Evolutionary conservation across 1,140 invertebrate species (phyloP), one percentile per base, ranked within the genome.

Genomic region (Brachionus plicatilis): DNA sequence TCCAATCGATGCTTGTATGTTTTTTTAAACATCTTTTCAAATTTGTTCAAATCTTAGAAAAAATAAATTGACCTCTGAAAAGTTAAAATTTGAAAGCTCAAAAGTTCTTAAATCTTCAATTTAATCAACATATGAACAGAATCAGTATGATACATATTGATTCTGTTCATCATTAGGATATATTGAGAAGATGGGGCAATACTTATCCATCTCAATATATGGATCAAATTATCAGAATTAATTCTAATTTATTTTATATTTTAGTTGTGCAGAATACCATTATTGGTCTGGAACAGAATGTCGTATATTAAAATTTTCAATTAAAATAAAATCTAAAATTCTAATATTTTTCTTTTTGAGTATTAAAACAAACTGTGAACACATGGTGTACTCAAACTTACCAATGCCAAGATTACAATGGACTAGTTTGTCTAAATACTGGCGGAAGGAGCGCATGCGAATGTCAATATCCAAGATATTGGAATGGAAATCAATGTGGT

Each of bases 401-500:
- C 53, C 27, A 24, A 33, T 60, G 50, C 12, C 17, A 29, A 11
- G 45, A 33, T 65, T 41, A 17, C 14, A 65, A 20, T 53, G 50
- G 50, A 11, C 43, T 53, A 3, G 29, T 29, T 41, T 80, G 76
- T 80, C 3, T 27, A 6, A 41, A 33, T 9, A 60, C 41, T 4
- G 24, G 12, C 3, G 29, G 12, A 6, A 27, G n/a, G 4, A 7
- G 1, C 0, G 7, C 20, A 0, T 80, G 76, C 20, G 47, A n/a
- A 17, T 80, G 76, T 20, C 5, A 12, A 41, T 17, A 33, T 24
- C n/a, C 45, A n/a, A 50, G 45, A 41, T 80, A 53, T 65, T 80
- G 76, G 76, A 80, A 80, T 24, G 45, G 45, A 17, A n/a, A n/a
- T 37, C 24, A 29, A 60, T 80, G 76, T 65, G 76, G 76, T 80